Percentiles rank a stretch among this genome's conserved stretches.
Conservation (phyloP, 2,797 vertebrate genomes). For the Geotria australis region DNA sequence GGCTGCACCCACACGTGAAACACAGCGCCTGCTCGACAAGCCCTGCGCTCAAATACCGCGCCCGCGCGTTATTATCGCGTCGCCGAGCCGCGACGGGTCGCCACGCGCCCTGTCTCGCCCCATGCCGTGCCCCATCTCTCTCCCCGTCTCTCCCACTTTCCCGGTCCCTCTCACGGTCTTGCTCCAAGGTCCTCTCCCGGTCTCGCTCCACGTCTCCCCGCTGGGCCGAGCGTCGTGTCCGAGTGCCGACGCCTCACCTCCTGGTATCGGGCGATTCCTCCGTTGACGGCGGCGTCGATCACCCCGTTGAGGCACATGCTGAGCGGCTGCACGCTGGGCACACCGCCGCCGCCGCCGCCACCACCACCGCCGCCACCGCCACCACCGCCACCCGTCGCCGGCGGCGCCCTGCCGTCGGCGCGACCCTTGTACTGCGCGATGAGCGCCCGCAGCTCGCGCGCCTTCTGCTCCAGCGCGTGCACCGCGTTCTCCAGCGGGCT, state of each 20-base stretch:
- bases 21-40: too few relatives aligned
- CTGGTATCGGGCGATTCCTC: slow-evolving; percentile 77
- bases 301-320: slow-evolving; percentile 97
- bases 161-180: too few relatives aligned
- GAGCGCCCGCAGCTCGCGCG: slow-evolving; percentile 56
- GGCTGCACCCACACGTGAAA: too few relatives aligned
- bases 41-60: too few relatives aligned
- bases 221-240: too few relatives aligned
- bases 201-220: too few relatives aligned
- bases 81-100: too few relatives aligned
- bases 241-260: slow-evolving; percentile 55
- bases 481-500: slow-evolving; percentile 91
- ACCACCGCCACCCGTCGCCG: slow-evolving; percentile 29
- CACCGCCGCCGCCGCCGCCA: slow-evolving; percentile 5
- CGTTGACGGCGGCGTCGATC: slow-evolving; percentile 86
- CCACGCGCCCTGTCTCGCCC: too few relatives aligned
- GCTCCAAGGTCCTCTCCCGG: too few relatives aligned
- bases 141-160: too few relatives aligned
- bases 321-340: slow-evolving; percentile 88
- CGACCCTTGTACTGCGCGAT: slow-evolving; percentile 72
- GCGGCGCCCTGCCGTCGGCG: slow-evolving; percentile 9
- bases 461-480: slow-evolving; percentile 92
- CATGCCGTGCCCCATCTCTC: too few relatives aligned
- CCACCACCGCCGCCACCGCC: slow-evolving; percentile 21
- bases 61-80: too few relatives aligned